Percentiles rank a stretch among this genome's conserved stretches.
Evolutionary conservation across 2,797 vertebrate species (phyloP).

Genomic region (Emydoidea blandingii): DNA sequence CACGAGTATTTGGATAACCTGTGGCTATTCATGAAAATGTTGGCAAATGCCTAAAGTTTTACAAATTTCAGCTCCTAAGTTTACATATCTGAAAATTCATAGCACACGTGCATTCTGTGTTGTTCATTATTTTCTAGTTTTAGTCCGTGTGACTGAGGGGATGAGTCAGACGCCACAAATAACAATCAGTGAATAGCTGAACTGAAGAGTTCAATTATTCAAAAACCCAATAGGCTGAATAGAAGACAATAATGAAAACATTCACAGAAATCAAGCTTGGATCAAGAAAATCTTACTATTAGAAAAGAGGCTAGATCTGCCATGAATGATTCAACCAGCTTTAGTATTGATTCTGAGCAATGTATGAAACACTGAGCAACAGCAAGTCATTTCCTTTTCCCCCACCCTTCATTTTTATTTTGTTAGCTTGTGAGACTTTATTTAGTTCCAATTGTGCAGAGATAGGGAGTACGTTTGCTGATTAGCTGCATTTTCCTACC

Average conservation of each 20-base stretch:
- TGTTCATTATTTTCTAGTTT: neutral
- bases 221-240: neutral
- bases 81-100: neutral
- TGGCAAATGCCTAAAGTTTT: neutral
- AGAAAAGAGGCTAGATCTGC: neutral
- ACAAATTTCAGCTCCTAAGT: neutral
- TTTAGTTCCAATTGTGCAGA: fast-evolving
- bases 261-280: neutral
- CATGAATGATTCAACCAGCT: neutral
- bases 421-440: neutral
- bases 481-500: neutral
- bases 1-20: neutral
- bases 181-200: neutral
- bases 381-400: neutral
- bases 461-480: neutral
- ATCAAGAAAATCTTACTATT: neutral
- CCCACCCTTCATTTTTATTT: neutral
- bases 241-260: neutral
- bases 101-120: neutral
- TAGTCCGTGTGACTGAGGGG: neutral
- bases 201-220: neutral
- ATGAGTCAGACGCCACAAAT: neutral
- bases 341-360: neutral
- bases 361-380: neutral
- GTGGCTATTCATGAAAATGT: neutral